Evolutionary conservation across 2,888 invertebrate species (phyloP), one percentile per base, ranked within the genome.

Genomic region (Zelleria hepariella): DNA sequence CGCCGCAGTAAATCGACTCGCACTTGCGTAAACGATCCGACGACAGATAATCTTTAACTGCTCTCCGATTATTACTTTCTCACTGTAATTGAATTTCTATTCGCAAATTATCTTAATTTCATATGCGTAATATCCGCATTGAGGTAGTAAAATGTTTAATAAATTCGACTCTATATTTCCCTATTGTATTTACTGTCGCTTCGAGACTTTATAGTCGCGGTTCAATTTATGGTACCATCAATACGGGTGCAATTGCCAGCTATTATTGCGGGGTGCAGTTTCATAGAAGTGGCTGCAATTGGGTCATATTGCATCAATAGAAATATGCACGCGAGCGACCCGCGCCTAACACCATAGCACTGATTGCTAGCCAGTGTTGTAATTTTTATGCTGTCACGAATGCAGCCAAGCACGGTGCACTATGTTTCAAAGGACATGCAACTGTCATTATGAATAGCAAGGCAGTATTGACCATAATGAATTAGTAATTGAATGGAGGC

Each of bases 281-380:
- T 78, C 78, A 78, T 76, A 71, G 78, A 79, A 80, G 75, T 74
- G 72, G 73, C 26, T 23, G 59, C 70, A 84, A 80, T 72, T 83
- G 73, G 82, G 84, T 82, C 83, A 76, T 73, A 75, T 84, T 84
- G 80, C 82, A 80, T 82, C 80, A 83, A 81, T 79, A 75, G 72
- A 74, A 73, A 77, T 75, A 82, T 80, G 78, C 82, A 82, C 81
- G 81, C 81, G 64, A 80, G 71, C 78, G 69, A 18, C 32, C 54
- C 8, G 49, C 67, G 75, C 72, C 66, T 77, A 75, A 80, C 79
- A 78, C 79, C 80, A 81, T 84, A 67, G 70, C 70, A 68, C 66
- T 75, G 75, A 77, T 78, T 78, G 73, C 74, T 65, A 70, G 77
- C 73, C 77, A 75, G 75, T 74, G 72, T 71, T 68, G 74, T 75